Percentiles rank a stretch among this genome's conserved stretches.
phyloP scores from a whole-genome alignment of 2,888 invertebrate genomes.

The Ophioninae sp. region DNA sequence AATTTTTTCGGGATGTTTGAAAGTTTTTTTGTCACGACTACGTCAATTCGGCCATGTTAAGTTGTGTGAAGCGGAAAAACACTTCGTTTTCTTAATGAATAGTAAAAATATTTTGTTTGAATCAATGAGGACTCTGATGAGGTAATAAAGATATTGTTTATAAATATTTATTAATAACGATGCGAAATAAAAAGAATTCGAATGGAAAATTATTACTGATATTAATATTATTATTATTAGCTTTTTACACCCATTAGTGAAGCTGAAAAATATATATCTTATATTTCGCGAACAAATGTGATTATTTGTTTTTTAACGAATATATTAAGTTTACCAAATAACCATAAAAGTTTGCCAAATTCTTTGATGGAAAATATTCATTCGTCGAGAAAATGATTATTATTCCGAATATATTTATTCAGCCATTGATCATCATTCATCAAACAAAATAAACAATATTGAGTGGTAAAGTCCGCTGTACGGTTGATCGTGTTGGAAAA shows the following conservation, averaged over 20 bases:
- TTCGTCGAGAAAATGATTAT: neutral
- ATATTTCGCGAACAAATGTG: neutral
- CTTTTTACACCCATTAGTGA: neutral
- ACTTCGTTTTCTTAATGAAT: neutral
- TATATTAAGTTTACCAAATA: neutral
- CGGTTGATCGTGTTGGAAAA: conserved; percentile 3
- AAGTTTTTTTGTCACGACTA: neutral
- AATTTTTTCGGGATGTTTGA: neutral
- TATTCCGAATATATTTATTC: neutral
- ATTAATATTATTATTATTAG: too few species aligned
- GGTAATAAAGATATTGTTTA: neutral
- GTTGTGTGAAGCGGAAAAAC: neutral
- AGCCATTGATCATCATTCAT: neutral
- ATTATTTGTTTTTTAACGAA: neutral
- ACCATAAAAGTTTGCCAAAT: neutral
- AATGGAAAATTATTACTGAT: neutral
- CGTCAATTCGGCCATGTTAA: neutral
- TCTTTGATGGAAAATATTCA: neutral
- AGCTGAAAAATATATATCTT: neutral
- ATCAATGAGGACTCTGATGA: neutral
- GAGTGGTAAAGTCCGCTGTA: neutral
- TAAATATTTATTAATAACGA: neutral
- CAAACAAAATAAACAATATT: neutral
- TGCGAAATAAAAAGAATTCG: neutral
- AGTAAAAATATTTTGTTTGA: neutral